These are phyloP conservation scores for Pecten maximus DNA, from an alignment of 2,888 invertebrate genomes.

Conservation along the genomic window DNA sequence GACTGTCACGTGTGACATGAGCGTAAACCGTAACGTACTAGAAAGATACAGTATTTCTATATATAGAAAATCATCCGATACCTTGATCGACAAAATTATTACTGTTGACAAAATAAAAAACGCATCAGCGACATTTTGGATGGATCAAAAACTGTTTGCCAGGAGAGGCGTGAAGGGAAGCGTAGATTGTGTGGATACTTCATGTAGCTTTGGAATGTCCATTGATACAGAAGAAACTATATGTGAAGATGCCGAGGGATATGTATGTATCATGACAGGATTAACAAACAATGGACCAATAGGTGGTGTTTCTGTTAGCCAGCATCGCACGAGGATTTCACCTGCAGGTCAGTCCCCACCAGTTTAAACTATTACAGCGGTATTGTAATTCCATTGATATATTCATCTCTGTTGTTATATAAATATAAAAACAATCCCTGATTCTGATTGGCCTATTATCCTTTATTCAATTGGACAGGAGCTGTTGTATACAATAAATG, in stretches of 20 bases:
- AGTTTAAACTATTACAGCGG: no score
- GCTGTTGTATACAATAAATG: no score
- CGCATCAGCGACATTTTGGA: not conserved
- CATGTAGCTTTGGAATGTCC: not conserved
- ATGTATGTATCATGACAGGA: not conserved
- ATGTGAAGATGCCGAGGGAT: not conserved
- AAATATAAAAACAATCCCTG: no score
- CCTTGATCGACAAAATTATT: not conserved
- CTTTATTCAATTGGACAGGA: no score
- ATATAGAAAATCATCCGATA: not conserved
- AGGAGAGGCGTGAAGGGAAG: not conserved
- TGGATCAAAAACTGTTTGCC: not conserved
- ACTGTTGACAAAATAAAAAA: not conserved
- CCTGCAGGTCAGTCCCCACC: no score
- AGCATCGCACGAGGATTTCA: no score
- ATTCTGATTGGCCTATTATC: no score
- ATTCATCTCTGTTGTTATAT: no score
- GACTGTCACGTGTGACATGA: no score
- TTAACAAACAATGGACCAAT: no score
- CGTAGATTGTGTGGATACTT: not conserved
- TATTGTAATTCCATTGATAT: no score
- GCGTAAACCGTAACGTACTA: not conserved
- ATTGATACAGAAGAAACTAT: not conserved
- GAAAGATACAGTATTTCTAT: not conserved
- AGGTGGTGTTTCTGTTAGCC: no score